Evolutionary conservation across 2,797 vertebrate genomes (phyloP), one percentile per base, ranked within the genome.

Genomic region (Protosalanx chinensis): DNA sequence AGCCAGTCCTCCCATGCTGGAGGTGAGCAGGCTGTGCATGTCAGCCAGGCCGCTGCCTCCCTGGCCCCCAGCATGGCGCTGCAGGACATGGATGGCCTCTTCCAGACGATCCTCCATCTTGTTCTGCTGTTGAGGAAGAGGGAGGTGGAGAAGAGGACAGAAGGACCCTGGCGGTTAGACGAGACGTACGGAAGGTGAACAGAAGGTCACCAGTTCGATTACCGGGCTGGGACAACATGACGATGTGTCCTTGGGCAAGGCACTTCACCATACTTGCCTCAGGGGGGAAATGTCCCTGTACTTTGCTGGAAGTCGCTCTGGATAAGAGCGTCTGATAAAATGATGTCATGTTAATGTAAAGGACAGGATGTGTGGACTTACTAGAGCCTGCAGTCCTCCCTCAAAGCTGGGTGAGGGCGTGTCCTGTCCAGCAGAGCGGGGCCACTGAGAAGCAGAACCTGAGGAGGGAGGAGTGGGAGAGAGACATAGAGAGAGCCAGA

Each of bases 81-180:
- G 92, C 80, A 98, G 91, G 79, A 98, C 98, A 0, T 96, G 95
- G 87, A 99, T 95, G 67, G 96, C 98, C 90, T 98, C 98, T 0
- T 97, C 97, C 88, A 98, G 90, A 77, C 92, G 94, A 85, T 99
- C 97, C 82, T 97, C 96, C 93, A 98, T 91, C 88, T 98, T 98
- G 88, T 82, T 96, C 88, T 94, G 92, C 89, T 92, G 78, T 15
- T 75, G 13, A 77, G 6, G 64, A 56, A 46, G 27, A 33, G 5
- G 16, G 58, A 6, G 32, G 3, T 30, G 23, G 59, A n/a, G 2
- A 3, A 18, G 12, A 5, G 51, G 8, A 4, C 33, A 29, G 12
- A 6, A 69, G n/a, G 65, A 32, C 58, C 35, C 7, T 12, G 72
- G 30, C 2, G 8, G 60, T 64, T 0, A 59, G 6, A 27, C 1